phyloP scores from a whole-genome alignment of 1,140 invertebrate species.

The Galleria mellonella region DNA sequence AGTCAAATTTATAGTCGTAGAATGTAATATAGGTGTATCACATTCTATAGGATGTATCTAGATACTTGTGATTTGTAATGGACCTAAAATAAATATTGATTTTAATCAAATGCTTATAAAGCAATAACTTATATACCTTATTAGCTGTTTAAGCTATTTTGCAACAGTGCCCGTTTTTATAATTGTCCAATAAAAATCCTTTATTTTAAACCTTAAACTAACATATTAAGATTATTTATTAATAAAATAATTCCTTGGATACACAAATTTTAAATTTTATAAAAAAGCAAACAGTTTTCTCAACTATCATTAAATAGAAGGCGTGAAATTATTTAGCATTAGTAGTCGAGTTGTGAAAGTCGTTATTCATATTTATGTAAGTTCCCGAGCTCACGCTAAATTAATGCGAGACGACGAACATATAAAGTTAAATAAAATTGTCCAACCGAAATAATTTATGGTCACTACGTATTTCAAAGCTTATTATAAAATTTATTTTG shows the following conservation, averaged over 20 bases:
- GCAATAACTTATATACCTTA: too few relatives aligned
- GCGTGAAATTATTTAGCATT: constrained; percentile 19
- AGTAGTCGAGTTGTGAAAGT: constrained; percentile 29
- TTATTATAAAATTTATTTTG: constrained; percentile 6
- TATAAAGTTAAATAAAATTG: constrained; percentile 23
- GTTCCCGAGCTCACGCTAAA: constrained; percentile 16
- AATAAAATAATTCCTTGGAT: not conserved
- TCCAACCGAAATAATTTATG: constrained; percentile 15
- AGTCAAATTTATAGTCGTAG: too few relatives aligned
- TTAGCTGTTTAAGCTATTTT: too few relatives aligned
- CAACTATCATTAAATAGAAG: constrained; percentile 4
- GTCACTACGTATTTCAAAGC: not conserved
- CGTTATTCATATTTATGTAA: constrained; percentile 43
- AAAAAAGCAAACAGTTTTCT: not conserved
- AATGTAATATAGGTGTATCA: too few relatives aligned
- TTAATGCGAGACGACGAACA: constrained; percentile 19
- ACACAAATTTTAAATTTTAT: not conserved
- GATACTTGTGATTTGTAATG: too few relatives aligned
- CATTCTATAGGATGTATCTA: too few relatives aligned
- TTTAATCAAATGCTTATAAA: too few relatives aligned
- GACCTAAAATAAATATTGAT: too few relatives aligned
- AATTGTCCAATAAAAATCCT: too few relatives aligned
- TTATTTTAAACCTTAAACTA: too few relatives aligned
- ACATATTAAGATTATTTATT: too few relatives aligned
- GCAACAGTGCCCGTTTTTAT: too few relatives aligned